Conservation (phyloP, 2,888 invertebrate genomes). For the Kuschelorhynchus macadamiae region DNA sequence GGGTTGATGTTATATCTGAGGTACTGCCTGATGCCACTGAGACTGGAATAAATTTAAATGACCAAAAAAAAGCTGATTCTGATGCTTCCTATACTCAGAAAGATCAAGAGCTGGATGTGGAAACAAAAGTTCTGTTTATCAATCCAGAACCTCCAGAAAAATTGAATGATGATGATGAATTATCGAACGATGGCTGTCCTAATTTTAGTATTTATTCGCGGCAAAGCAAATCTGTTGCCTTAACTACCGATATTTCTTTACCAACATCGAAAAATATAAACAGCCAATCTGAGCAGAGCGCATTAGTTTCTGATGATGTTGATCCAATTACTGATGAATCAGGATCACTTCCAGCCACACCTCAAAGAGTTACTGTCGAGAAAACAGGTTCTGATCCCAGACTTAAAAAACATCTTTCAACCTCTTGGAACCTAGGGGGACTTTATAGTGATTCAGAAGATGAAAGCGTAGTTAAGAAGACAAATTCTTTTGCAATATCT, state of each 20-base stretch:
- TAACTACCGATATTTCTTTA: constrained; percentile 68
- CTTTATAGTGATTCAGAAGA: constrained; percentile 67
- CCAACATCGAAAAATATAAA: not conserved
- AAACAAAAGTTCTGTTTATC: not conserved
- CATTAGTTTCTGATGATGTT: constrained; percentile 5
- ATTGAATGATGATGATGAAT: constrained; percentile 70
- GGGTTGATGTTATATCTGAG: too few relatives aligned
- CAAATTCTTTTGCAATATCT: constrained; percentile 59
- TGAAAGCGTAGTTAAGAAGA: constrained; percentile 62
- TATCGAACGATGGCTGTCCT: constrained; percentile 80
- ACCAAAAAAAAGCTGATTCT: too few relatives aligned
- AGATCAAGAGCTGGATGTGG: not conserved
- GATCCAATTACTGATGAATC: constrained; percentile 39
- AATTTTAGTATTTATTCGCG: constrained; percentile 90
- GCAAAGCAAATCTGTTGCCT: constrained; percentile 82
- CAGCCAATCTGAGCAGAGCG: not conserved
- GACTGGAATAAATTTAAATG: too few relatives aligned
- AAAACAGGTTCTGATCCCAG: constrained; percentile 44
- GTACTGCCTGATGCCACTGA: too few relatives aligned
- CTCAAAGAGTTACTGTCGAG: constrained; percentile 38
- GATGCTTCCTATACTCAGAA: too few relatives aligned
- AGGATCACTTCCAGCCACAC: constrained; percentile 11
- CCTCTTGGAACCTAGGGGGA: constrained; percentile 47
- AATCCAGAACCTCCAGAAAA: not conserved
- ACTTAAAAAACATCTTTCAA: constrained; percentile 22